Evolutionary conservation across 1,140 invertebrate genomes (phyloP), one percentile per base, ranked within the genome.

Genomic region (Brachionus sp.): DNA sequence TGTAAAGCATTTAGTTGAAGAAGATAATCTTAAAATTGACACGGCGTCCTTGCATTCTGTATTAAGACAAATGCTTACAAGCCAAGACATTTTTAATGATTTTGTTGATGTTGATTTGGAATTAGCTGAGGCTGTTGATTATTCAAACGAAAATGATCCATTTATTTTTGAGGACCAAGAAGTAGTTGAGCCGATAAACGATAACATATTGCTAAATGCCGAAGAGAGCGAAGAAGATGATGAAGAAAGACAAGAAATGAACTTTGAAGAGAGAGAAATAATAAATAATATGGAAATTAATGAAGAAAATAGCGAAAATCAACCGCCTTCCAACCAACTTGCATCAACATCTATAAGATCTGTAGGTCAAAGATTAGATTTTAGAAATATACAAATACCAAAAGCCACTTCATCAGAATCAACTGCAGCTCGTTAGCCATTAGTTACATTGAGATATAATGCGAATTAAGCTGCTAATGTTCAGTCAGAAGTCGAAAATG

Each of bases 31-130:
- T 6, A 16, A 53, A 53, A 53, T 33, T 64, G 19, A 64, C 57
- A 25, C 19, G 57, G 19, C 57, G 57, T 64, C 19, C 19, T 64
- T 64, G 12, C 19, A 33, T 23, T 64, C 25, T 64, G 57, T 25
- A 25, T 64, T 33, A 64, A 64, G 57, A 64, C 57, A 64, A 64
- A 64, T 64, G 57, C 25, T 64, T 64, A 33, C 44, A 46, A 46
- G 13, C 44, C 44, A 46, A 46, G 44, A 39, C 37, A 39, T 39
- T 39, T 39, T 39, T 39, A 39, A 39, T 39, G 37, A 39, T 39
- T 39, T 39, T 46, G 44, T 46, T 46, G 44, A 46, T 46, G 44
- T 46, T 46, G 44, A 46, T 46, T 12, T 46, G 44, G 44, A 46
- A 46, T 46, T 46, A 46, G 44, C 44, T 46, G 44, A 46, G 44